These are phyloP conservation scores for Aurelia sp. DNA, from an alignment of 30 jellyfish, hydroid and myxozoan genomes.

Conservation along the genomic window DNA sequence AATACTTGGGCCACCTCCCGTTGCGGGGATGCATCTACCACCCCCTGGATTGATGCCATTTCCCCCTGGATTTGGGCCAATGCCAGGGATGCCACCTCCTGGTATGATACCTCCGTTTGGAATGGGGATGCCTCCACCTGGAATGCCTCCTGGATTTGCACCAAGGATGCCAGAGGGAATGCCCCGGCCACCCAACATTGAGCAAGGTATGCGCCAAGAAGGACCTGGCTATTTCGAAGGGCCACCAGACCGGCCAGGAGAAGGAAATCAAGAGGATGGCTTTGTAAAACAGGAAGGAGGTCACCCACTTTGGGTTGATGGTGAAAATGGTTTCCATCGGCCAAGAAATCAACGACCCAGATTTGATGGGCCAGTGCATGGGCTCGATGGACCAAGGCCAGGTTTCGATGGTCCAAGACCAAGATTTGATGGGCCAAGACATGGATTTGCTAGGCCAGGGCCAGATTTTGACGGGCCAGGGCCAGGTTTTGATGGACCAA, in stretches of 20 bases:
- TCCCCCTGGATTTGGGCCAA: slow-evolving; percentile 87
- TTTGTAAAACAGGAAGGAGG: slow-evolving; percentile 19
- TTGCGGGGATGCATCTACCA: slow-evolving; percentile 80
- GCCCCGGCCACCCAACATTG: slow-evolving; percentile 51
- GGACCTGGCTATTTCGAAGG: slow-evolving; percentile 2
- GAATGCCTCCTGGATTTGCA: slow-evolving; percentile 56
- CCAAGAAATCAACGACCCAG: slow-evolving; percentile 18
- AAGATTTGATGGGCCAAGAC: slow-evolving; percentile 24
- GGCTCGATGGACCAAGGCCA: slow-evolving; percentile 20
- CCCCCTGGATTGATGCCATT: slow-evolving; percentile 78
- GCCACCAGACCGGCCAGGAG: slow-evolving; percentile 19
- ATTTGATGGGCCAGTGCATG: slow-evolving; percentile 30
- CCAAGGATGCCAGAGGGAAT: slow-evolving; percentile 30
- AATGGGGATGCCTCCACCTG: slow-evolving; percentile 80
- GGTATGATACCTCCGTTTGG: slow-evolving; percentile 60
- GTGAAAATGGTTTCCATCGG: slow-evolving; percentile 20
- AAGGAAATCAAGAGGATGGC: slow-evolving; percentile 8
- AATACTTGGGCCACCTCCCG: slow-evolving; percentile 79
- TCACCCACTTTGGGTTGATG: slow-evolving; percentile 4
- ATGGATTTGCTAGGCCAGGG: slow-evolving; percentile 14
- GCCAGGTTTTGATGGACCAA: slow-evolving; percentile 17
- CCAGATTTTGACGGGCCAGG: slow-evolving; percentile 32
- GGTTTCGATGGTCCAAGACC: slow-evolving; percentile 7
- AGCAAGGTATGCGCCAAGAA: slow-evolving; percentile 29
- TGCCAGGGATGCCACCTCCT: slow-evolving; percentile 80